Conservation (phyloP, 2,797 vertebrate species). For the Lithobates pipiens region DNA sequence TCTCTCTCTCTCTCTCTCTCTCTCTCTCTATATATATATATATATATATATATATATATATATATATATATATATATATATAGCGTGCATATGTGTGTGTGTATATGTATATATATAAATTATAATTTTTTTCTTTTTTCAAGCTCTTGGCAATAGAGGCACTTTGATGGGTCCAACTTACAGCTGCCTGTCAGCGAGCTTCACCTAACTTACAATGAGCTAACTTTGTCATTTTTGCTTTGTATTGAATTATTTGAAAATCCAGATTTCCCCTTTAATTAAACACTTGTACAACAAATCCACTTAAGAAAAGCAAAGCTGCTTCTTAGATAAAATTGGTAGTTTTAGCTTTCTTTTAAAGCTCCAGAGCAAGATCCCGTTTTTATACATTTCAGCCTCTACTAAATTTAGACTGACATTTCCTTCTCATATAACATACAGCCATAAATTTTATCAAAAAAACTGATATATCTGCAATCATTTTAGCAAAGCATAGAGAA, state of each 20-base stretch:
- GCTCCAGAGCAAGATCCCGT: not conserved
- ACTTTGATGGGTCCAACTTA: not conserved
- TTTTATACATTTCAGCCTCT: conserved; percentile 14
- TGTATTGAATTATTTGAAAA: not conserved
- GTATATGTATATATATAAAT: too few species aligned
- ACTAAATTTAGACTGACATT: conserved; percentile 32
- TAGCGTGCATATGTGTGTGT: too few species aligned
- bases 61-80: too few species aligned
- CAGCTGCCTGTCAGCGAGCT: too few species aligned
- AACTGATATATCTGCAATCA: conserved; percentile 24
- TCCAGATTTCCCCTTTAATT: not conserved
- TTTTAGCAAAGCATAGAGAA: conserved; percentile 33
- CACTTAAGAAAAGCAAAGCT: not conserved
- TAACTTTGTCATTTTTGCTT: not conserved
- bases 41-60: too few species aligned
- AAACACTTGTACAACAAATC: not conserved
- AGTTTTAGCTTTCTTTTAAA: not conserved
- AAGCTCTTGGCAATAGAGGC: too few species aligned
- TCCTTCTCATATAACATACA: conserved; percentile 27
- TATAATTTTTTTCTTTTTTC: too few species aligned
- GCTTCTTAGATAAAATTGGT: not conserved
- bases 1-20: too few species aligned
- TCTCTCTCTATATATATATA: too few species aligned
- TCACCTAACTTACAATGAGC: not conserved
- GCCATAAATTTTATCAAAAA: conserved; percentile 1